These are phyloP conservation scores for Megaustenia siamemsis DNA, from an alignment of 2,888 invertebrate species.

Conservation along the genomic window DNA sequence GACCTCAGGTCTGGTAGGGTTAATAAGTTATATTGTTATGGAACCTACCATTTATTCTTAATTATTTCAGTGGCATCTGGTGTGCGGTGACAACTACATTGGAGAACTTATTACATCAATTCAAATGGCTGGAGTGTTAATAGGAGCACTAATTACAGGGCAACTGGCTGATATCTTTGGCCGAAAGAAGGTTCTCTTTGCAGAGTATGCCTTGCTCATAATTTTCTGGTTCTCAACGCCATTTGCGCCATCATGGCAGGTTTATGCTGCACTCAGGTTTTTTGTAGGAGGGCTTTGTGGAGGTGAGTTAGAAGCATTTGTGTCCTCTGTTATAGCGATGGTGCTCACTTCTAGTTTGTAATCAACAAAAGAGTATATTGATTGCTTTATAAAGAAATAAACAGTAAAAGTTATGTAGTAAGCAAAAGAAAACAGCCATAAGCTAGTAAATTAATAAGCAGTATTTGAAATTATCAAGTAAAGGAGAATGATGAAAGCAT, in stretches of 20 bases:
- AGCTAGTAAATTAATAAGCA: no score
- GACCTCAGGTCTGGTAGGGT: no score
- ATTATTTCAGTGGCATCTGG: slow-evolving; percentile 73
- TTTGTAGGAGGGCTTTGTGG: slow-evolving; percentile 75
- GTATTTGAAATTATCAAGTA: no score
- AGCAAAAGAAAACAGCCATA: no score
- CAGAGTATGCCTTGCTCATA: slow-evolving; percentile 70
- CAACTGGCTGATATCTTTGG: slow-evolving; percentile 77
- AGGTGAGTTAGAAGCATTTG: slow-evolving; percentile 61
- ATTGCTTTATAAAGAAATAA: no score
- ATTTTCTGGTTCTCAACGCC: slow-evolving; percentile 71
- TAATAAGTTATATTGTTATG: no score
- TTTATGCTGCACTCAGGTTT: slow-evolving; percentile 73
- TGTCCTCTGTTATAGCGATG: no score
- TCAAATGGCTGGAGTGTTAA: slow-evolving; percentile 76
- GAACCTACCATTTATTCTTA: background rate
- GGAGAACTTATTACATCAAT: slow-evolving; percentile 73
- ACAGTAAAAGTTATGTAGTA: no score
- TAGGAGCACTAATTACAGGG: slow-evolving; percentile 75
- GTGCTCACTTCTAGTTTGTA: no score
- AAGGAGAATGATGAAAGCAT: no score
- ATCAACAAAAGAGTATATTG: no score
- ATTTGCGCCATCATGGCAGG: slow-evolving; percentile 74
- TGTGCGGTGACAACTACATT: slow-evolving; percentile 69
- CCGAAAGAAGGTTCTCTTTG: slow-evolving; percentile 70